Evolutionary conservation across 92 coral and sea anemone species (phyloP), one percentile per base, ranked within the genome.

Genomic region (Chrysogorgia sp.): DNA sequence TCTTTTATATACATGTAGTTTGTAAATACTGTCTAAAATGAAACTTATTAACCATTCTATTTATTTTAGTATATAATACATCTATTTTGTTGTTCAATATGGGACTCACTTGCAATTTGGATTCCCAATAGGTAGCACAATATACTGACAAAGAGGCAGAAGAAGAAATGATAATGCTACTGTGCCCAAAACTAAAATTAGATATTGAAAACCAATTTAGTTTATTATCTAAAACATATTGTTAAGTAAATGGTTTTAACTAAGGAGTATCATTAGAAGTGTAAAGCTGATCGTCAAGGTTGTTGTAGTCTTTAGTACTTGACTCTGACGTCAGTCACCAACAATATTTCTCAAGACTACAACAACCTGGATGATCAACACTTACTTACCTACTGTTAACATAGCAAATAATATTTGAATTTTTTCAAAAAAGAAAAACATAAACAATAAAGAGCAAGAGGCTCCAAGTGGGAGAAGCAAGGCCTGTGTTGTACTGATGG

Each of bases 391-490:
- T 28, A 96, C 92, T 31, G 99, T 96, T 26, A 96, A 96, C 24
- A 96, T 64, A 57, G 99, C 91, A 86, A 96, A 96, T 90, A 96
- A 83, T 68, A 90, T 91, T 84, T 96, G 99, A 50, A 96, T 90
- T 25, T 93, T 96, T 28, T 96, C 97, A 71, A 96, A 96, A 72
- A 96, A 96, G 96, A 96, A 96, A 64, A 96, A 96, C 99, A 96
- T 96, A 71, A 96, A 86, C 34, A 96, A 90, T 29, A 96, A 90
- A 20, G 99, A 96, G 56, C 88, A 77, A 3, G 99, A 96, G 20
- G 99, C 99, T 7, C 99, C 97, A 64, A 96, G 80, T n/a, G 99
- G 99, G 13, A 96, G 91, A 59, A 96, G 88, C 40, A 96, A 81
- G 2, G 97, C 99, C 80, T 96, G 99, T n/a, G 99, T 92, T 17